Evolutionary conservation across 2,797 vertebrate species (phyloP), one percentile per base, ranked within the genome.

Genomic region (Crocodylus rhombifer): DNA sequence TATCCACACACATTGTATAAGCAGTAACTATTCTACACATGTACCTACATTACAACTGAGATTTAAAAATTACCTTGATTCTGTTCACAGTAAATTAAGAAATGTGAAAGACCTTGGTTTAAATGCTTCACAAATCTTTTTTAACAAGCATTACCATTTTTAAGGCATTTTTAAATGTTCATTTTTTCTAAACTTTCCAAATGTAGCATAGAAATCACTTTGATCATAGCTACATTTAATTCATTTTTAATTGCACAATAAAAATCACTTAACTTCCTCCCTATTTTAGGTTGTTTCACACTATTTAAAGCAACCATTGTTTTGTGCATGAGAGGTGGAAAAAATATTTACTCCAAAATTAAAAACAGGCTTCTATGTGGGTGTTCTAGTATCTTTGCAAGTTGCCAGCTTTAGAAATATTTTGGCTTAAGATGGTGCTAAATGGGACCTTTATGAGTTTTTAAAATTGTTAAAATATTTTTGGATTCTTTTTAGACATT

Each of bases 271-370:
- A 73, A 86, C 82, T 94, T 97, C 90, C 86, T 96, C 85, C 80
- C 93, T 94, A 81, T 93, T 95, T 96, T 94, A n/a, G 90, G 79
- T 74, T 94, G 90, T 73, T 80, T 95, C 92, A 51, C 63, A 88
- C 83, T 91, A 93, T 94, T 96, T 88, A 87, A 78, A 86, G 85
- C 83, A 95, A 85, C 80, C 81, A 90, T 61, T 90, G 42, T 95
- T 96, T 77, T 86, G 20, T 92, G 81, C 86, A 64, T 62, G 80
- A 92, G 42, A 51, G 42, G 42, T 30, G 80, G 61, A 95, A 96
- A 95, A 96, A 91, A 90, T 95, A 97, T 97, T 98, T 97, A 96
- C 88, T 97, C 81, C 84, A 95, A 97, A 98, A 94, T 97, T 82
- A 92, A 97, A 97, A 98, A 92, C 96, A 96, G 94, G 78, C 96